phyloP scores from a whole-genome alignment of 2,113 vertebrate species.

The Centropristis striata region DNA sequence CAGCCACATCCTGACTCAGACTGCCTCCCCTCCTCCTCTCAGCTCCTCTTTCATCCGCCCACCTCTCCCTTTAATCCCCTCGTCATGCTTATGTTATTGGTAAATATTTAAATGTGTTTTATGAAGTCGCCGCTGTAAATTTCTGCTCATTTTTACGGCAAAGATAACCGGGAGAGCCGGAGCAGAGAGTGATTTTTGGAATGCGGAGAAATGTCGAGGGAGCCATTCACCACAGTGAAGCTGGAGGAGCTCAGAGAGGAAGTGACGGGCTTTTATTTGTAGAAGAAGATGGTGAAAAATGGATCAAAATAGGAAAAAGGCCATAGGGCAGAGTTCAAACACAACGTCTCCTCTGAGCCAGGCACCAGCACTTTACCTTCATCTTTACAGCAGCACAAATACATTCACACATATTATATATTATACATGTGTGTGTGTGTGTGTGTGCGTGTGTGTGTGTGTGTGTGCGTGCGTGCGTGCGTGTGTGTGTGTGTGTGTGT shows the following conservation, averaged over 20 bases:
- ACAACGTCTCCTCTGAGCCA: neutral
- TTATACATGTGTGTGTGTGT: constrained; percentile 22
- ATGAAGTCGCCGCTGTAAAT: constrained; percentile 38
- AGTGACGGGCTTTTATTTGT: constrained; percentile 23
- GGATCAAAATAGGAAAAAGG: constrained; percentile 5
- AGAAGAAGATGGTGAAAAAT: neutral
- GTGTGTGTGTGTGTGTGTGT: constrained; percentile 51
- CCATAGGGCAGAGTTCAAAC: constrained; percentile 13
- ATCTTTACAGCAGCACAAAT: neutral
- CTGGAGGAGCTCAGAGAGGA: constrained; percentile 31
- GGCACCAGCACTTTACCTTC: neutral
- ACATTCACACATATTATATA: neutral
- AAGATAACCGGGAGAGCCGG: constrained; percentile 40
- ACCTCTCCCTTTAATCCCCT: constrained; percentile 16
- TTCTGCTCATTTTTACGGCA: constrained; percentile 4
- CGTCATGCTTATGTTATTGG: constrained; percentile 53
- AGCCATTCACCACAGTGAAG: constrained; percentile 49
- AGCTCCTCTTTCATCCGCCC: constrained; percentile 65
- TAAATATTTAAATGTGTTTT: constrained; percentile 66
- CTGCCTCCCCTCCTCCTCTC: constrained; percentile 55
- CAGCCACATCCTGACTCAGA: constrained; percentile 75
- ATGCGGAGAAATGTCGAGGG: constrained; percentile 68
- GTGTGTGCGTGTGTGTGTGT: constrained; percentile 56
- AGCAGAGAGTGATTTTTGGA: constrained; percentile 50
- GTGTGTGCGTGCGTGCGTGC: constrained; percentile 21